These are phyloP conservation scores for Ficedula albicollis DNA, from an alignment of 2,797 vertebrate species.

Conservation along the genomic window DNA sequence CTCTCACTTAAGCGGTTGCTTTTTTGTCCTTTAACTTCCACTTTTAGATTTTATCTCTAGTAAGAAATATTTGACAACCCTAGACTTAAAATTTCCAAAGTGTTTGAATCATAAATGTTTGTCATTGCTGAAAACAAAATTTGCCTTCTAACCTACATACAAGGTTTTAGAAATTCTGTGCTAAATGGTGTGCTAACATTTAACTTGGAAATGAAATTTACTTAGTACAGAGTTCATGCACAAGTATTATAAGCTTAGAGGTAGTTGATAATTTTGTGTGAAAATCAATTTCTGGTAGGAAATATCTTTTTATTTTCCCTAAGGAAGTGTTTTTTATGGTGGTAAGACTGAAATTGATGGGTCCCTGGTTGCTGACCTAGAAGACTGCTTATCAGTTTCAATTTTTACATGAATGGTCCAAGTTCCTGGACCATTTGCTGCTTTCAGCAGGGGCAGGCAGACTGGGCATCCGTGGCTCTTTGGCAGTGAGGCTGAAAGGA, in stretches of 20 bases:
- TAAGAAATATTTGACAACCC: neutral
- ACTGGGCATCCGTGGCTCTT: neutral
- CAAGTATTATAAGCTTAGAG: neutral
- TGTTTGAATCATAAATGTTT: neutral
- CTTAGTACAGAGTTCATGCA: neutral
- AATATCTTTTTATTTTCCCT: neutral
- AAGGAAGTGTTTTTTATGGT: neutral
- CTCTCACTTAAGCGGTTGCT: neutral
- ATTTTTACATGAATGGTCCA: conserved; percentile 12
- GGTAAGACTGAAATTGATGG: neutral
- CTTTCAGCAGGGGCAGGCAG: conserved; percentile 30
- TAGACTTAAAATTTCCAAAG: neutral
- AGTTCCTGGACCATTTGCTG: conserved; percentile 35
- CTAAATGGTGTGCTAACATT: neutral
- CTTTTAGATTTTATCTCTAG: neutral
- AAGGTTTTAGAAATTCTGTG: neutral
- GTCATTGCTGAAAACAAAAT: neutral
- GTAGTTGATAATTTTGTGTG: neutral
- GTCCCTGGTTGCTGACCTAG: neutral
- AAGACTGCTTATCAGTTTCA: conserved; percentile 13
- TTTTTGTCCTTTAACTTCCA: neutral
- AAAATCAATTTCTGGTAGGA: neutral
- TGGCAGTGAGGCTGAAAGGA: conserved; percentile 7
- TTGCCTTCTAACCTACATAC: neutral
- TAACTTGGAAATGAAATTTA: neutral